These are phyloP conservation scores for Esox lucius DNA, from an alignment of 2,797 vertebrate genomes.

Conservation along the genomic window DNA sequence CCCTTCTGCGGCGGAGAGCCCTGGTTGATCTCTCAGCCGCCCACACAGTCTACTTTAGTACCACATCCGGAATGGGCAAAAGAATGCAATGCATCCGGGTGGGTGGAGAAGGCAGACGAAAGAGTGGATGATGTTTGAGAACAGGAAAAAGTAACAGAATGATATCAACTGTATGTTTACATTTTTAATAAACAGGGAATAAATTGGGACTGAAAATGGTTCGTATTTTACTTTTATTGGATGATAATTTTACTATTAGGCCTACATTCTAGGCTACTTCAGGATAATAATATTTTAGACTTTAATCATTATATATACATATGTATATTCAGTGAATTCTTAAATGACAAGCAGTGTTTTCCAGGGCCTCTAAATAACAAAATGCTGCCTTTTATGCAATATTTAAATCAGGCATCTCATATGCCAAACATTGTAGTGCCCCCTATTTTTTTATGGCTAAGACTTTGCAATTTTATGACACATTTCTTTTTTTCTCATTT, in stretches of 20 bases:
- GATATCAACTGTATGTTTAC: background rate
- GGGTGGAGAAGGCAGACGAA: conserved; percentile 18
- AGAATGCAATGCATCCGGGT: conserved; percentile 25
- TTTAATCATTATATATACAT: background rate
- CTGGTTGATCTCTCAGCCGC: conserved; percentile 23
- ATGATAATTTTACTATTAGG: background rate
- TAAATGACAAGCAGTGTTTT: no score
- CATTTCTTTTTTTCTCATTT: no score
- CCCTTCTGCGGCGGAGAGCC: background rate
- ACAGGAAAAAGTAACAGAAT: background rate
- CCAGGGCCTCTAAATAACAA: no score
- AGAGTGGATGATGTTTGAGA: background rate
- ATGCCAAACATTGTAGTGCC: no score
- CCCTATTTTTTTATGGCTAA: no score
- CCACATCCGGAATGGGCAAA: conserved; percentile 31
- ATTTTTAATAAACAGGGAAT: conserved; percentile 1
- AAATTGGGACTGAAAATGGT: background rate
- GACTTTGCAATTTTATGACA: no score
- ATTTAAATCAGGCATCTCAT: no score
- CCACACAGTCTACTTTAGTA: conserved; percentile 19
- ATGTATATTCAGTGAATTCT: no score
- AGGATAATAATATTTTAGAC: background rate
- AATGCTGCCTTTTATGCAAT: no score
- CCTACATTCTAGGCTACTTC: background rate
- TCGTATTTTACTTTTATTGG: background rate